phyloP scores from a whole-genome alignment of 2,888 invertebrate genomes.

The Hypolimnas misippus region DNA sequence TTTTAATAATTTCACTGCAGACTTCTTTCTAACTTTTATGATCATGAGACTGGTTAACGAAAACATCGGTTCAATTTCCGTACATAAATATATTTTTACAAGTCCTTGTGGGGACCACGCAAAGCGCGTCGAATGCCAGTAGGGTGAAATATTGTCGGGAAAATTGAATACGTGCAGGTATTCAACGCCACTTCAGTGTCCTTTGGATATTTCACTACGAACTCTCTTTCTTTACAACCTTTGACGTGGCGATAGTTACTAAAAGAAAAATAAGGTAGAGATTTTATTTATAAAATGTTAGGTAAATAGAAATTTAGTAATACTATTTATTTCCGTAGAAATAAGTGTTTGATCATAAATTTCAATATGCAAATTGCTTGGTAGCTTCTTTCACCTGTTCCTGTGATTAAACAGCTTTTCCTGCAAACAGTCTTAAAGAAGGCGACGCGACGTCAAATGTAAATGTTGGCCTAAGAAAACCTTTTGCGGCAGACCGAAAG shows the following conservation, averaged over 20 bases:
- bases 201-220: conserved; percentile 46
- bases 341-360: conserved; percentile 71
- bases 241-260: not conserved
- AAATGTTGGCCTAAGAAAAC: conserved; percentile 73
- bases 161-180: conserved; percentile 78
- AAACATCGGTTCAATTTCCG: conserved; percentile 53
- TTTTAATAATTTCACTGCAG: conserved; percentile 57
- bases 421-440: conserved; percentile 61
- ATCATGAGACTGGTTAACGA: conserved; percentile 21
- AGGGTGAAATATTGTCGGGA: conserved; percentile 73
- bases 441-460: conserved; percentile 63
- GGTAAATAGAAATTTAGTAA: not conserved
- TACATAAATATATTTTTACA: conserved; percentile 59
- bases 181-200: conserved; percentile 59
- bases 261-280: not conserved
- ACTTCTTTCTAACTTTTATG: conserved; percentile 35
- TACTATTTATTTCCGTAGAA: conserved; percentile 51
- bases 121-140: conserved; percentile 61
- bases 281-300: not conserved
- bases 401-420: conserved; percentile 78
- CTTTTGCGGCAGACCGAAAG: conserved; percentile 67
- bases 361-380: conserved; percentile 77
- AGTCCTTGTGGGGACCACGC: conserved; percentile 55
- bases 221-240: conserved; percentile 36
- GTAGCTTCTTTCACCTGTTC: conserved; percentile 67